A percentile compares a stretch with the other conserved stretches of the same genome.
phyloP scores from a whole-genome alignment of 2,113 vertebrate species.

The Nibea albiflora region DNA sequence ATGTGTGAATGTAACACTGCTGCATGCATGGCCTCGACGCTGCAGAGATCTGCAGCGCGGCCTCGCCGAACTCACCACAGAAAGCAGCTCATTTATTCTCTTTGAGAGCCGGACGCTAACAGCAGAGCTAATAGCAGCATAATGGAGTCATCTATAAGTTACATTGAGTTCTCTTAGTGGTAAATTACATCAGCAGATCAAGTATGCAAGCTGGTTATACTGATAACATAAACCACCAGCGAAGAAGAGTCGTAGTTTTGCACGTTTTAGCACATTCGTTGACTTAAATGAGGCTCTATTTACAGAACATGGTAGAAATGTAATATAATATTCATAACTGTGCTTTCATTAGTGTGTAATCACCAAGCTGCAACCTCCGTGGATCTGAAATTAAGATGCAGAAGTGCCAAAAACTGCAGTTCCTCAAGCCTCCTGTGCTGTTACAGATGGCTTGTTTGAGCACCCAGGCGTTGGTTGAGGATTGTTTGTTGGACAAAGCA shows the following conservation, averaged over 20 bases:
- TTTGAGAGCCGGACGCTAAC: conserved; percentile 22
- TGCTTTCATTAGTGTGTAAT: too few relatives aligned
- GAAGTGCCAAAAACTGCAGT: too few relatives aligned
- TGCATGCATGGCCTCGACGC: conserved; percentile 12
- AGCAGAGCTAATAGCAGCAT: conserved; percentile 10
- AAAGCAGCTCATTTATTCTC: conserved; percentile 34
- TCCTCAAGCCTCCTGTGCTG: too few relatives aligned
- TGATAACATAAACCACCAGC: not conserved
- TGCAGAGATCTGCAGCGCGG: conserved; percentile 8
- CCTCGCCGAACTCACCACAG: conserved; percentile 2
- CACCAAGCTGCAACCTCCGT: too few relatives aligned
- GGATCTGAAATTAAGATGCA: too few relatives aligned
- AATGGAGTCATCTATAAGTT: conserved; percentile 26
- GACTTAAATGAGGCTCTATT: too few relatives aligned
- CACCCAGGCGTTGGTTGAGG: too few relatives aligned
- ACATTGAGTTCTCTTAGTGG: not conserved
- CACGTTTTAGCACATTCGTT: not conserved
- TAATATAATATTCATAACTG: too few relatives aligned
- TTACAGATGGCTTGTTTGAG: too few relatives aligned
- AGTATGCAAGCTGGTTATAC: conserved; percentile 9
- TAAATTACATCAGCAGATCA: conserved; percentile 26
- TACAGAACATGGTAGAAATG: too few relatives aligned
- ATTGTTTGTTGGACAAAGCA: too few relatives aligned
- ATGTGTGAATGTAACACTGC: conserved; percentile 59
- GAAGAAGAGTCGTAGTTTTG: not conserved